phyloP scores from a whole-genome alignment of 2,113 vertebrate species.

The Ellobius talpinus region DNA sequence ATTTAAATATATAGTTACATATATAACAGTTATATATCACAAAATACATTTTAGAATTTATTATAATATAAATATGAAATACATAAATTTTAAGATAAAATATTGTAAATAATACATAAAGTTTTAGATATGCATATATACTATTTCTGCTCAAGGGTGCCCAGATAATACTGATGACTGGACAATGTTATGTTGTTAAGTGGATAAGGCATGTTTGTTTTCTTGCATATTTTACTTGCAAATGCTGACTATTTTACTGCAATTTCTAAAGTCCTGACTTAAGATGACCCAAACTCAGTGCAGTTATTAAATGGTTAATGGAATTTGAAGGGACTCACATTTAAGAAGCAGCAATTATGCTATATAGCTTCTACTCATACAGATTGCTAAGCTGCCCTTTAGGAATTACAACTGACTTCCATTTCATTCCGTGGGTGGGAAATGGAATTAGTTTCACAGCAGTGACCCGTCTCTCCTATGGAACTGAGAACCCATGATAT shows the following conservation, averaged over 20 bases:
- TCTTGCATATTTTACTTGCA: background rate
- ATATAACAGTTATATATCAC: background rate
- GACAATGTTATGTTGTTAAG: background rate
- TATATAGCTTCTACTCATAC: background rate
- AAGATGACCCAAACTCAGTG: background rate
- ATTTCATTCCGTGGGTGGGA: background rate
- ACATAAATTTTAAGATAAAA: background rate
- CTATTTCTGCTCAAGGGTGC: background rate
- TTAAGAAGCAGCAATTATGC: conserved; percentile 15
- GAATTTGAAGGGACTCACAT: background rate
- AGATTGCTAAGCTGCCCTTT: background rate
- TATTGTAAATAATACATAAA: background rate
- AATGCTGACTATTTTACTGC: background rate
- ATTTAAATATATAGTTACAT: background rate
- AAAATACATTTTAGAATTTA: background rate
- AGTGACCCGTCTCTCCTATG: background rate
- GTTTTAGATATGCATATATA: background rate
- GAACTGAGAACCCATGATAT: background rate
- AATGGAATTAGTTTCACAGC: background rate
- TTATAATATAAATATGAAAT: background rate
- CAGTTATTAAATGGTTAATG: conserved; percentile 21
- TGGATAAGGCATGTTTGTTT: background rate
- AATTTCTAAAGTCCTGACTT: background rate
- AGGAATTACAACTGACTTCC: conserved; percentile 44
- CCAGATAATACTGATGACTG: background rate